Percentiles rank a stretch among this genome's conserved stretches.
Evolutionary conservation across 2,113 vertebrate species (phyloP).

Genomic region (Rhegmatorhina hoffmannsi): DNA sequence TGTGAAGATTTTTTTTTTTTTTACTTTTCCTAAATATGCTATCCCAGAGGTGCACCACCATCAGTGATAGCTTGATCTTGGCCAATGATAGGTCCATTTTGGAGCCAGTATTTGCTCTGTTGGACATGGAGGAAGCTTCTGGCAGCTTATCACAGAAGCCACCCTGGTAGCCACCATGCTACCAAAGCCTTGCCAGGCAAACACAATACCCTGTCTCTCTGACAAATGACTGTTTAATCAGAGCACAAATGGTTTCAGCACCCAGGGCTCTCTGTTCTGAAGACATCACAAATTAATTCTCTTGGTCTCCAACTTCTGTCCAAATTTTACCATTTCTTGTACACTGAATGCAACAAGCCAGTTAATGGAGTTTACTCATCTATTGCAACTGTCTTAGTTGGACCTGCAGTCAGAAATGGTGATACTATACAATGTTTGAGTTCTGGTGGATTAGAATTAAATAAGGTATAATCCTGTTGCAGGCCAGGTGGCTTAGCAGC

Average conservation of each 20-base stretch:
- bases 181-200: not conserved
- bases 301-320: not conserved
- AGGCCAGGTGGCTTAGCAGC: constrained; percentile 53
- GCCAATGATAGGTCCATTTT: rapidly evolving
- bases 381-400: not conserved
- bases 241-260: not conserved
- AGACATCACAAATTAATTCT: not conserved
- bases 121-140: not conserved
- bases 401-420: not conserved
- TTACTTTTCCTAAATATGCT: not conserved
- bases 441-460: not conserved
- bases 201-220: not conserved
- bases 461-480: not conserved
- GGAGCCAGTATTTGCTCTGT: not conserved
- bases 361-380: not conserved
- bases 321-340: not conserved
- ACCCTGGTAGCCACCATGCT: not conserved
- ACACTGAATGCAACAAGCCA: not conserved
- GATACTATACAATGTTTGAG: not conserved
- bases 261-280: not conserved
- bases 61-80: not conserved
- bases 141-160: not conserved
- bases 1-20: not conserved
- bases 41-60: not conserved
- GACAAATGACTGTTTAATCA: not conserved